A percentile compares a stretch with the other conserved stretches of the same genome.
Conservation (phyloP, 2,113 vertebrate genomes). For the Notarius lentiginosus region DNA sequence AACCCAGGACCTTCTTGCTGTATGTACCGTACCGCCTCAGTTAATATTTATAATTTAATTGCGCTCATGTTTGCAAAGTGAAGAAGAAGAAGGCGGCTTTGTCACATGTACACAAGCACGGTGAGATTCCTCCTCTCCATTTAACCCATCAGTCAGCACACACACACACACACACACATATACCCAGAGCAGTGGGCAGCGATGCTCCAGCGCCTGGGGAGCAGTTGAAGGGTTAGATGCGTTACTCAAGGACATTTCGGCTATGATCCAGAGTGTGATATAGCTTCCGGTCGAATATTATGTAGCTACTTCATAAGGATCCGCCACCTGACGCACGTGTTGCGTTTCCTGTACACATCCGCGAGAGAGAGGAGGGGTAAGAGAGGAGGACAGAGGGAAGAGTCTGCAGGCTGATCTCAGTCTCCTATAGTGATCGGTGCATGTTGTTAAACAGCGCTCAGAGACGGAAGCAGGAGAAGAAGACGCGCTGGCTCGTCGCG, state of each 20-base stretch:
- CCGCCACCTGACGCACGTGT: background rate
- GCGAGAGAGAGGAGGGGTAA: background rate
- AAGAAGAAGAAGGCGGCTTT: no score
- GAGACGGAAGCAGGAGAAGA: background rate
- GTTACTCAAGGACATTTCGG: no score
- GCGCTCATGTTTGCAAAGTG: background rate
- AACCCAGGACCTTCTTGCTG: no score
- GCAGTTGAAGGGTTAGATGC: no score
- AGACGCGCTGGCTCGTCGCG: conserved; percentile 18
- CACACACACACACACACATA: no score
- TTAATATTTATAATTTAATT: no score
- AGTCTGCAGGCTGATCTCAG: conserved; percentile 29
- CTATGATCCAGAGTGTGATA: background rate
- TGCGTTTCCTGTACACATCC: background rate
- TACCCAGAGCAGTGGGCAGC: no score
- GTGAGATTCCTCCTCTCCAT: no score
- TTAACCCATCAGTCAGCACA: no score
- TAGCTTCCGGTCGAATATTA: background rate
- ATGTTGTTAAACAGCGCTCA: conserved; percentile 13
- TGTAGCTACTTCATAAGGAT: background rate
- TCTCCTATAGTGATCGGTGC: conserved; percentile 33
- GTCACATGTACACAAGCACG: no score
- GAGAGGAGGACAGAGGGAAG: conserved; percentile 29
- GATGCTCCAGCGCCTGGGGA: no score
- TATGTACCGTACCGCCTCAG: no score